Base-by-base conservation (phyloP, 2,888 invertebrate species). In the Fragum fragum region DNA sequence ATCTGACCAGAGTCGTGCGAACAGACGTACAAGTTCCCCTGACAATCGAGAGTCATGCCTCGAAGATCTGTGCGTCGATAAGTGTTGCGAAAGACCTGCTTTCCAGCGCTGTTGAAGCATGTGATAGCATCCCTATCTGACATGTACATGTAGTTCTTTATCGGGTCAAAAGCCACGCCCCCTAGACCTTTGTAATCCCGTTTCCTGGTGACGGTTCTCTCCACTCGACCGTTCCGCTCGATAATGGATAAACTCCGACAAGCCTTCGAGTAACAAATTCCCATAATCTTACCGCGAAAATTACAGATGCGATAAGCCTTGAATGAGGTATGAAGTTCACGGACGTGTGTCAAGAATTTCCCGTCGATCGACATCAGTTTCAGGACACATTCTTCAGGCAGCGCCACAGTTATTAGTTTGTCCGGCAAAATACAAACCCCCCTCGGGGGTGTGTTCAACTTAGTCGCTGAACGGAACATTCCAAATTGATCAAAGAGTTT, bases 1-100 rank as follows among this genome's bases (percentile, higher is more conserved):
- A 86, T 79, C 39, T 86, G 83, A 0, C 86, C 83, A 23, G 86
- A 81, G 42, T 86, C 86, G 36, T 83, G 83, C 5, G 86, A 86
- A 66, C 86, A 86, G 69, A 86, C 86, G 81, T 86, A 86, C 16
- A 86, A 39, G 29, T 86, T 86, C 2, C 86, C 86, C 32, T 86
- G 86, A 57, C 83, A 83, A 39, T 86, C 86, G 5, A 83, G 55
- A 1, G 83, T 76, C 86, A 86, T 86, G 11, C 86, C 86, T 16
- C 86, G 79, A 0, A 86, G 75, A 53, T 86, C 86, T 29, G 86
- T 79, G 16, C 81, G 71, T 32, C 81, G 70, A 74, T 86, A 86
- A 16, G 79, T 86, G 29, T 86, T 86, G n/a, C 76, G 71, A 63
- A 77, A 86, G n/a, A 86, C 77, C 66, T 86, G 86, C 29, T 81